Evolutionary conservation across 2,888 invertebrate genomes (phyloP).

Genomic region (Thalpophila matura): DNA sequence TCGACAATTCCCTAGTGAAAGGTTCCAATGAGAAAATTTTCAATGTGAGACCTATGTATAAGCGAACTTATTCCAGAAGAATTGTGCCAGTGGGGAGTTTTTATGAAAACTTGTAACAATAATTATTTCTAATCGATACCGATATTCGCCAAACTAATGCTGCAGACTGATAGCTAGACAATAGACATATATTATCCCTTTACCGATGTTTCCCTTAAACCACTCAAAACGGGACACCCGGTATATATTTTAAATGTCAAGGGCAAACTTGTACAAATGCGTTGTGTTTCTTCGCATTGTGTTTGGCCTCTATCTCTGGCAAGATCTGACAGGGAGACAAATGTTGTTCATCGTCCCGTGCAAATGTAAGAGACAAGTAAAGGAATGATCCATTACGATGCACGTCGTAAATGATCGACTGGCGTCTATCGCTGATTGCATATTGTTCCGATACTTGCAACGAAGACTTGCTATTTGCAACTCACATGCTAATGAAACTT

Average conservation of each 20-base stretch:
- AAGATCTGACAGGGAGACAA: slow-evolving; percentile 39
- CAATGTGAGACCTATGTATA: too few species aligned
- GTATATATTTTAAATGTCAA: slow-evolving; percentile 51
- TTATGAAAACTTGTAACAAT: too few species aligned
- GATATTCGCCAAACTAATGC: too few species aligned
- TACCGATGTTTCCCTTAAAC: too few species aligned
- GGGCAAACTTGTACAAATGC: slow-evolving; percentile 34
- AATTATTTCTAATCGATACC: too few species aligned
- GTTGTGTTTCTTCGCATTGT: slow-evolving; percentile 22
- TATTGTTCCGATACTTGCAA: slow-evolving; percentile 45
- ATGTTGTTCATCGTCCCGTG: slow-evolving; percentile 17
- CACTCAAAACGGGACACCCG: too few species aligned
- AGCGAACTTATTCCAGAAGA: too few species aligned
- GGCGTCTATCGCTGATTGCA: slow-evolving; percentile 46
- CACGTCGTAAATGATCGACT: slow-evolving; percentile 23
- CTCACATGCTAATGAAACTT: slow-evolving; percentile 51
- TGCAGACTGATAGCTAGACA: too few species aligned
- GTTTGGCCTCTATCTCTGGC: slow-evolving; percentile 18
- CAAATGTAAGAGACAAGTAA: slow-evolving; percentile 13
- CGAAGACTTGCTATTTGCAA: slow-evolving; percentile 43
- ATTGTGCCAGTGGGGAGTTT: too few species aligned
- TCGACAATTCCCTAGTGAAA: too few species aligned
- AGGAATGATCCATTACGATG: slow-evolving; percentile 31
- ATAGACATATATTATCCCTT: too few species aligned
- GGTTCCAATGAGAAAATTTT: too few species aligned